phyloP scores from a whole-genome alignment of 2,113 vertebrate genomes.

The Ptyas mucosa region DNA sequence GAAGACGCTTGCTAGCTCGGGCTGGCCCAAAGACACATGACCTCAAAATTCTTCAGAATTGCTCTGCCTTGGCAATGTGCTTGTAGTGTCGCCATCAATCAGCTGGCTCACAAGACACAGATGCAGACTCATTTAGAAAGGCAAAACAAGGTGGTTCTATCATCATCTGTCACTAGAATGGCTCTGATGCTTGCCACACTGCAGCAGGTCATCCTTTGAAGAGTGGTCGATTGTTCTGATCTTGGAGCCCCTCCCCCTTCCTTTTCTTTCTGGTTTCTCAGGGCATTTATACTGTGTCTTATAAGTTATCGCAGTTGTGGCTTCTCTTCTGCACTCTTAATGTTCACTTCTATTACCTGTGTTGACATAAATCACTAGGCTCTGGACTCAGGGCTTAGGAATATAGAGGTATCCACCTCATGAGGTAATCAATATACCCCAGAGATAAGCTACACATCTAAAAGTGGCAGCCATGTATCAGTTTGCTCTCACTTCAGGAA shows the following conservation, averaged over 20 bases:
- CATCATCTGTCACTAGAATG: slow-evolving; percentile 32
- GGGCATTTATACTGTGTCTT: slow-evolving; percentile 7
- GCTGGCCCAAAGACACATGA: neutral
- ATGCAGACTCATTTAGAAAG: slow-evolving; percentile 21
- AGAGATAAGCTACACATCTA: slow-evolving; percentile 39
- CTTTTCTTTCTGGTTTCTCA: neutral
- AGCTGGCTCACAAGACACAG: neutral
- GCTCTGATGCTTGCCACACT: slow-evolving; percentile 6
- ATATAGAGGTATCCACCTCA: slow-evolving; percentile 46
- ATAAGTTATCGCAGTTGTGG: slow-evolving; percentile 29
- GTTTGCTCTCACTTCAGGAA: slow-evolving; percentile 25
- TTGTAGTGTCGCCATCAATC: neutral
- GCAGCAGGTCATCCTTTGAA: neutral
- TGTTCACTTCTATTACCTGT: slow-evolving; percentile 52
- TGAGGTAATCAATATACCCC: slow-evolving; percentile 56
- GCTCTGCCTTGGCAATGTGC: slow-evolving; percentile 14
- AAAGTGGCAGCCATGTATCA: slow-evolving; percentile 32
- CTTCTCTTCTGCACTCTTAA: slow-evolving; percentile 38
- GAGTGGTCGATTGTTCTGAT: neutral
- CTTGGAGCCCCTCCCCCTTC: neutral
- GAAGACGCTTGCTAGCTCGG: slow-evolving; percentile 7
- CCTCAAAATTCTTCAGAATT: slow-evolving; percentile 6
- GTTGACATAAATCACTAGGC: slow-evolving; percentile 47
- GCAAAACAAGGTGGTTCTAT: slow-evolving; percentile 3
- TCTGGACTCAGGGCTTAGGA: slow-evolving; percentile 31